phyloP scores from a whole-genome alignment of 2,113 vertebrate genomes.

The Elachura formosa region DNA sequence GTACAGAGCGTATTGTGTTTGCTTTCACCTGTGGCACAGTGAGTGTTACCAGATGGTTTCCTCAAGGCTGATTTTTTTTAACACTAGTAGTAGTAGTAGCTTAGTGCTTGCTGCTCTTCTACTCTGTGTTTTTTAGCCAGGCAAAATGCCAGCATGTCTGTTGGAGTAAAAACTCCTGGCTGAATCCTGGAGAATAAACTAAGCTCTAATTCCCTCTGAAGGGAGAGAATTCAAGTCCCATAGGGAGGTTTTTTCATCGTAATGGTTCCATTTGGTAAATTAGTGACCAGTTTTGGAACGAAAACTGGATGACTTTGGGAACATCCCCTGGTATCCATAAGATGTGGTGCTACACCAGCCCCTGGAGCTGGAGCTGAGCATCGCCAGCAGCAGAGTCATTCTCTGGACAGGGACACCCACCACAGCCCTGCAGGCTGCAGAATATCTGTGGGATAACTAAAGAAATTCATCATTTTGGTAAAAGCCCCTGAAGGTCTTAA shows the following conservation, averaged over 20 bases:
- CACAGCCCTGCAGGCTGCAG: neutral
- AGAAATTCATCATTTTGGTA: neutral
- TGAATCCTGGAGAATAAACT: neutral
- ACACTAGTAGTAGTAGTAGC: neutral
- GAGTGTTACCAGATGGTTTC: constrained; percentile 26
- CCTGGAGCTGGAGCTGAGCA: neutral
- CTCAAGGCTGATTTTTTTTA: neutral
- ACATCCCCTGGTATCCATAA: neutral
- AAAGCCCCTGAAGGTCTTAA: neutral
- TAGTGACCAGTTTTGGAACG: neutral
- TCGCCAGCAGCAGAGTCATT: neutral
- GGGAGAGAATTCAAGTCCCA: neutral
- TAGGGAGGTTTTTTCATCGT: neutral
- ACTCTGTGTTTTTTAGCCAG: neutral
- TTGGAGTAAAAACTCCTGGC: neutral
- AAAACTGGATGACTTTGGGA: neutral
- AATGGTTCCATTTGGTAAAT: neutral
- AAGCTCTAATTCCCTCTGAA: neutral
- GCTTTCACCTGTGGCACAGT: neutral
- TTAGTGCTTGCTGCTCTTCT: neutral
- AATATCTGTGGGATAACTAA: neutral
- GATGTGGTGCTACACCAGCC: neutral
- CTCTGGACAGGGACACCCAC: neutral
- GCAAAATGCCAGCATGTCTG: neutral
- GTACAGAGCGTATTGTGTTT: neutral